phyloP scores from a whole-genome alignment of 2,113 vertebrate species.

The Noctilio leporinus region DNA sequence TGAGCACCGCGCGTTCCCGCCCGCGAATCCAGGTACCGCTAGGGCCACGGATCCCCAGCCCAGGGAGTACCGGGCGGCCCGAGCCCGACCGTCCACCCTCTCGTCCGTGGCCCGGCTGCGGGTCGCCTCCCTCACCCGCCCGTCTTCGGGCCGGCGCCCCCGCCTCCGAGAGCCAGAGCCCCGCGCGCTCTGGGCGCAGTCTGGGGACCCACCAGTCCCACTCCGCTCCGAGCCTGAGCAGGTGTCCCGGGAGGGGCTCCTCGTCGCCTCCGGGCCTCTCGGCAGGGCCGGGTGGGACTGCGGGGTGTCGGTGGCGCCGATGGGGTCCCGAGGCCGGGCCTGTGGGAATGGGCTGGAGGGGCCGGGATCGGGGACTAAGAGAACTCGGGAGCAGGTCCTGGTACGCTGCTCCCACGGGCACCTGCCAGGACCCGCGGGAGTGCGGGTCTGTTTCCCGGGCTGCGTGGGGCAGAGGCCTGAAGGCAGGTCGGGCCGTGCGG shows the following conservation, averaged over 20 bases:
- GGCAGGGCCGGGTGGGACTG: background rate
- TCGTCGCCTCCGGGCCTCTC: background rate
- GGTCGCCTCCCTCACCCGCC: background rate
- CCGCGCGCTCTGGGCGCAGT: background rate
- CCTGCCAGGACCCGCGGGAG: conserved; percentile 32
- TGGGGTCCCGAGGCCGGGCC: background rate
- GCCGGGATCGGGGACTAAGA: background rate
- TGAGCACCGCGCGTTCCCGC: conserved; percentile 7
- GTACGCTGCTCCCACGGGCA: conserved; percentile 41
- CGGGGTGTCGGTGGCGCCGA: background rate
- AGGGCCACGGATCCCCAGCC: background rate
- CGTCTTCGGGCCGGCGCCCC: background rate
- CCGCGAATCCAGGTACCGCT: conserved; percentile 56
- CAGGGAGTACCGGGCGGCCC: background rate
- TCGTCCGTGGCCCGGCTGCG: background rate
- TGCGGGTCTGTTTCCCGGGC: conserved; percentile 55
- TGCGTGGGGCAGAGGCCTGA: conserved; percentile 22
- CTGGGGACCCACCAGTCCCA: background rate
- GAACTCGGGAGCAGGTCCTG: background rate
- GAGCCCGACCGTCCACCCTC: background rate
- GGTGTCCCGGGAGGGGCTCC: background rate
- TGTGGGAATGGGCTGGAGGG: background rate
- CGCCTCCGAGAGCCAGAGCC: background rate
- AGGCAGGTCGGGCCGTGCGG: conserved; percentile 21
- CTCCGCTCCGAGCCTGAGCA: background rate